Percentiles rank a stretch among this genome's conserved stretches.
Evolutionary conservation across 2,113 vertebrate genomes (phyloP).

Genomic region (Macaca mulatta): DNA sequence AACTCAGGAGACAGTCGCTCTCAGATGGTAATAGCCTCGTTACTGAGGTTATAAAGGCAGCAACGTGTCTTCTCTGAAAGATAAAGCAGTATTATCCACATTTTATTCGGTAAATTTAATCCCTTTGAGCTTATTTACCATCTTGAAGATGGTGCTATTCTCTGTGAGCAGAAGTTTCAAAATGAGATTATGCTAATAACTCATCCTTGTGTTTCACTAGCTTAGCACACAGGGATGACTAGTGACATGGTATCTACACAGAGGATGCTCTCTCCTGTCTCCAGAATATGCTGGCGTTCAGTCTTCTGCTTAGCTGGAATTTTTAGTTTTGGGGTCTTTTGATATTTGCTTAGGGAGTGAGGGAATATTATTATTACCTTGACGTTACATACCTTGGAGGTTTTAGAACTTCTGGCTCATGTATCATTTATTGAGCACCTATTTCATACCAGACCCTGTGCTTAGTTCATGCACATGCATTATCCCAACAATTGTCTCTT

Average conservation of each 20-base stretch:
- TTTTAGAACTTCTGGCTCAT: not conserved
- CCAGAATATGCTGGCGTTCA: not conserved
- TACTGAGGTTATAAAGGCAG: not conserved
- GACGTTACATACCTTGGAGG: not conserved
- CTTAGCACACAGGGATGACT: not conserved
- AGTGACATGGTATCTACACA: rapidly evolving
- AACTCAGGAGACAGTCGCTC: conserved; percentile 53
- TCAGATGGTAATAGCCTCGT: conserved; percentile 51
- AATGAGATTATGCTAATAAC: not conserved
- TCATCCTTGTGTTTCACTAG: not conserved
- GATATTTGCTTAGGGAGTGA: not conserved
- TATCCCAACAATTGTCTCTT: not conserved
- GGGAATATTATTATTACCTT: not conserved
- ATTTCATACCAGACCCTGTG: not conserved
- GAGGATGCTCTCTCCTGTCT: not conserved
- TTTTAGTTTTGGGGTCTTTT: not conserved
- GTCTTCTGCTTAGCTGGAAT: not conserved
- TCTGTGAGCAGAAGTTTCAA: not conserved
- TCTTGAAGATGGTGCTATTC: not conserved
- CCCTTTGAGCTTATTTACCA: conserved; percentile 43
- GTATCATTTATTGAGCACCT: not conserved
- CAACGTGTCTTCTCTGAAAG: conserved; percentile 38
- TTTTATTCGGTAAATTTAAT: conserved; percentile 22
- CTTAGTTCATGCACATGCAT: not conserved
- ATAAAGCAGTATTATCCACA: conserved; percentile 17